Base-by-base conservation (phyloP, 2,888 invertebrate genomes). In the Dastarcus helophoroides region DNA sequence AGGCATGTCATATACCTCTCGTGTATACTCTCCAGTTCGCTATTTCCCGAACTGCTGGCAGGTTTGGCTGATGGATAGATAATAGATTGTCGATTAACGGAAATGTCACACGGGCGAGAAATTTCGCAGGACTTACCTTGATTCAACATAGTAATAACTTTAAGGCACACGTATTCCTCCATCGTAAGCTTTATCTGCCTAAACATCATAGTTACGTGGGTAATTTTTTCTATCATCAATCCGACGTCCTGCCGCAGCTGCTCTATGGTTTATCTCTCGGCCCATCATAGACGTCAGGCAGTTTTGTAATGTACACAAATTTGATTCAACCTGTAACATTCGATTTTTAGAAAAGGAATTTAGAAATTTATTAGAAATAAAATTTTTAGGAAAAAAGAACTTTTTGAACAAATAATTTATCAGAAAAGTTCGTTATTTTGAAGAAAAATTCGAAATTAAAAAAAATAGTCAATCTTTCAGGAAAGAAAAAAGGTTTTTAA, bases 91-190 rank as follows among this genome's bases (percentile, higher is more conserved):
- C n/a, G n/a, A n/a, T n/a, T n/a, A n/a, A n/a, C n/a, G n/a, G n/a
- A n/a, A n/a, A n/a, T n/a, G n/a, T n/a, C n/a, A n/a, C n/a, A n/a
- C n/a, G n/a, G n/a, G n/a, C n/a, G n/a, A n/a, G n/a, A 13, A 22
- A 28, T 7, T 8, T 7, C 25, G 22, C 7, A 16, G 14, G 21
- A 62, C 72, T 69, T 63, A 90, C 91, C 86, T 72, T 89, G 86
- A 64, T 89, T 89, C 49, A 97, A 73, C 69, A 97, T 79, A 56
- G 93, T 89, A 70, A 97, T 93, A 60, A 95, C 93, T 72, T 97
- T 95, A 53, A 97, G 79, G 65, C 94, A 94, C 58, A 95, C 94
- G 62, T 95, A 95, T 61, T 97, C 95, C 64, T 95, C 93, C 80
- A 90, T 85, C 47, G 86, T 76, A 36, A 97, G 77, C 56, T 84